These are phyloP conservation scores for Brienomyrus longianalis DNA, from an alignment of 2,113 vertebrate genomes.

Conservation along the genomic window DNA sequence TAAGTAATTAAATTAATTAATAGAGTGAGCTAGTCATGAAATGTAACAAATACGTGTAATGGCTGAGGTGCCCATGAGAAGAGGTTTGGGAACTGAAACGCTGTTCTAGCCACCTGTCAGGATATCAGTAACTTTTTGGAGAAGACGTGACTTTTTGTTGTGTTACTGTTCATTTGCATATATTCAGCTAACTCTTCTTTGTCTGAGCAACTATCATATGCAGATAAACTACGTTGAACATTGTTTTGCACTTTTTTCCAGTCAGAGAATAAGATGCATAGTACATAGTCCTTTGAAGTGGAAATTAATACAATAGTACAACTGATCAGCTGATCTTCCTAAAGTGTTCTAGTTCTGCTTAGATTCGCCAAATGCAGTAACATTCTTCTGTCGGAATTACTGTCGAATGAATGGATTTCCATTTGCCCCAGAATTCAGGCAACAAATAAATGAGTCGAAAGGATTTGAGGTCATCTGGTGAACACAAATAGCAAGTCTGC, in stretches of 20 bases:
- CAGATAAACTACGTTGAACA: neutral
- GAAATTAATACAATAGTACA: neutral
- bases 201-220: neutral
- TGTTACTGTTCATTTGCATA: neutral
- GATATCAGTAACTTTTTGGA: neutral
- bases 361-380: neutral
- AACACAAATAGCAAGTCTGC: constrained; percentile 57
- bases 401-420: neutral
- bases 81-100: neutral
- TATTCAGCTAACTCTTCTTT: neutral
- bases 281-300: neutral
- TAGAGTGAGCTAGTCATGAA: neutral
- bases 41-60: neutral
- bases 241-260: too few species aligned
- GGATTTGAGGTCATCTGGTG: constrained; percentile 55
- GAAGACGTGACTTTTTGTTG: neutral
- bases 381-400: neutral
- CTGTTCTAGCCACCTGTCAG: neutral
- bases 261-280: too few species aligned
- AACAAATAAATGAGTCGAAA: constrained; percentile 37
- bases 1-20: neutral
- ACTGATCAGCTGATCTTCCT: neutral
- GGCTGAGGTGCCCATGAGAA: too few species aligned
- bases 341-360: neutral
- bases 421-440: constrained; percentile 17